A percentile compares a stretch with the other conserved stretches of the same genome.
Evolutionary conservation across 2,888 invertebrate genomes (phyloP).

Genomic region (Flabesymbios commensalis): DNA sequence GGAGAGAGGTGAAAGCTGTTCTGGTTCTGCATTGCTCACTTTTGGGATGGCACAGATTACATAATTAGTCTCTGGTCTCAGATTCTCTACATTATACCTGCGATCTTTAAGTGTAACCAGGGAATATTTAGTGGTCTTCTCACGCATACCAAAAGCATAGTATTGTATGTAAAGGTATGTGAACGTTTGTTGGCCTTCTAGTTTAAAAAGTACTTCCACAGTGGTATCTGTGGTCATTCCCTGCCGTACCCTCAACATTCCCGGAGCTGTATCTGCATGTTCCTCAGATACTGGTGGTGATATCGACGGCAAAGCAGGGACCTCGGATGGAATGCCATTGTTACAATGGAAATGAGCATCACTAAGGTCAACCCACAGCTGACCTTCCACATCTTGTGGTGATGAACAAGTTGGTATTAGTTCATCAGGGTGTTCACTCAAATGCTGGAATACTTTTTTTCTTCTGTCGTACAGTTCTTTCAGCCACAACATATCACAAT

Average conservation of each 20-base stretch:
- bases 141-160: conserved; percentile 16
- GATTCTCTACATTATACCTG: conserved; percentile 2
- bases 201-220: not conserved
- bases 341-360: conserved; percentile 38
- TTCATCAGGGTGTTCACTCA: conserved; percentile 20
- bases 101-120: conserved; percentile 2
- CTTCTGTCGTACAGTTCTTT: conserved; percentile 35
- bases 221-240: not conserved
- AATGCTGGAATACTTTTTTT: conserved; percentile 37
- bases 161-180: conserved; percentile 9
- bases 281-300: too few species aligned
- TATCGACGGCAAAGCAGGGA: not conserved
- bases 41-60: conserved; percentile 5
- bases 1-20: not conserved
- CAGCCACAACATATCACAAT: conserved; percentile 29
- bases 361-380: conserved; percentile 35
- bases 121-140: not conserved
- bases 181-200: not conserved
- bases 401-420: conserved; percentile 39
- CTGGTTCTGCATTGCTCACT: not conserved
- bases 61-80: conserved; percentile 14
- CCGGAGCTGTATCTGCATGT: not conserved
- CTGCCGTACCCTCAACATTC: not conserved
- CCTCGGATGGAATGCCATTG: too few species aligned
- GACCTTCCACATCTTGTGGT: conserved; percentile 30